A percentile compares a stretch with the other conserved stretches of the same genome.
Conservation (phyloP, 2,888 invertebrate species). For the Anorthoa munda region DNA sequence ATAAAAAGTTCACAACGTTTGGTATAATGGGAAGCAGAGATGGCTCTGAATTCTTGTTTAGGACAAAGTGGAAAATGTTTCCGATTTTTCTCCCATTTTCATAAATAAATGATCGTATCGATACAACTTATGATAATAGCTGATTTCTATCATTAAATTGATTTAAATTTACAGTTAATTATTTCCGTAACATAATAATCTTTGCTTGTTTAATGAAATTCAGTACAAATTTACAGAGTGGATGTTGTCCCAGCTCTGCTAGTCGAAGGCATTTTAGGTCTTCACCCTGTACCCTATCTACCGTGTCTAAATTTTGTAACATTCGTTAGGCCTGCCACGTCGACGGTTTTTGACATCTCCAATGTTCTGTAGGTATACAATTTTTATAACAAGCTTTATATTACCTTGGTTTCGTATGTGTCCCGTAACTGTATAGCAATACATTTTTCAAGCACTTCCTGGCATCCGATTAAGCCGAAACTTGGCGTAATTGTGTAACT, state of each 20-base stretch:
- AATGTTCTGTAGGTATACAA: no score
- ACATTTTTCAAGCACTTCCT: no score
- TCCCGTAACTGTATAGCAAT: no score
- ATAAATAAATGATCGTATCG: slow-evolving; percentile 37
- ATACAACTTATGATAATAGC: not conserved
- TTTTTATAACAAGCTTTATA: no score
- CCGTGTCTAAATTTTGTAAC: no score
- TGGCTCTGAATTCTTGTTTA: slow-evolving; percentile 15
- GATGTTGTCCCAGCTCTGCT: not conserved
- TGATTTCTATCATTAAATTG: slow-evolving; percentile 13
- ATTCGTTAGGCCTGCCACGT: no score
- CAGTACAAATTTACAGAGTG: not conserved
- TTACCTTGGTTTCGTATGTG: no score
- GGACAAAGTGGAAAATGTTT: slow-evolving; percentile 34
- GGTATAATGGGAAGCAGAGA: slow-evolving; percentile 8
- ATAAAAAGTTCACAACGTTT: slow-evolving; percentile 1
- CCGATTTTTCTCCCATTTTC: slow-evolving; percentile 29
- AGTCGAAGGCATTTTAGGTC: no score
- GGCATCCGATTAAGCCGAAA: no score
- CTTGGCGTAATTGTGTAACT: no score
- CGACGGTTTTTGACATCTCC: no score
- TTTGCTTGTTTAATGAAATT: slow-evolving; percentile 2
- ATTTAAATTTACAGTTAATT: slow-evolving; percentile 7
- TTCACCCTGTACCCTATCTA: no score
- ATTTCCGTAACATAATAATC: not conserved